Base-by-base conservation (phyloP, 37 sponge, comb jelly and placozoan species). In the Halichondria panicea region DNA sequence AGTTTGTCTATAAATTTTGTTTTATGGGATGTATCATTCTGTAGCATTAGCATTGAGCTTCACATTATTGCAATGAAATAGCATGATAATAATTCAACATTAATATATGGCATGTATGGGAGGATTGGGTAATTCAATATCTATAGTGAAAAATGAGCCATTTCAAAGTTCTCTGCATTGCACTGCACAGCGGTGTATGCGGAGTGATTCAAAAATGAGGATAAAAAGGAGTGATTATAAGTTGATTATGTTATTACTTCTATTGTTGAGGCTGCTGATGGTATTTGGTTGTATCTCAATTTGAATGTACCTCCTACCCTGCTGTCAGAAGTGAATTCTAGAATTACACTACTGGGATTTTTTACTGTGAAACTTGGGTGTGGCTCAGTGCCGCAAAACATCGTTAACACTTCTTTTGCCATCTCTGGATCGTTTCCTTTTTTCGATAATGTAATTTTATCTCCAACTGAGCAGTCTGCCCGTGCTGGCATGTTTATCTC, bases 281-380 rank as follows among this genome's bases (percentile, higher is more conserved):
- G 66, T 6, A 86, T 68, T 25, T 86, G 81, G 30, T 66, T 27
- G 58, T 80, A 87, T 13, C 48, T 31, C 0, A 87, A 41, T 33
- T 62, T 52, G 42, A 76, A 87, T 32, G 43, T 66, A 30, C 81
- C 81, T 54, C 70, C 64, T 39, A 22, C 42, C 27, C 0, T 68
- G 15, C 40, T 55, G 68, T 75, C 71, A 8, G 88, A 75, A 1
- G 40, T 45, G 43, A 87, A 87, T n/a, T 60, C 48, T n/a, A 87
- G 52, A 15, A 37, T 38, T 15, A 84, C 71, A 2, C 28, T 1
- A 15, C 32, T 21, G 1, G 75, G 28, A 4, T 43, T 30, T 37
- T 37, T 66, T 4, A 82, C 70, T 39, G 70, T 68, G 48, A 35
- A 70, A 19, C 60, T 45, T 22, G 56, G 25, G 45, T 55, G 70